Base-by-base conservation (phyloP, 1,140 invertebrate species). In the Sarcophaga bullata region DNA sequence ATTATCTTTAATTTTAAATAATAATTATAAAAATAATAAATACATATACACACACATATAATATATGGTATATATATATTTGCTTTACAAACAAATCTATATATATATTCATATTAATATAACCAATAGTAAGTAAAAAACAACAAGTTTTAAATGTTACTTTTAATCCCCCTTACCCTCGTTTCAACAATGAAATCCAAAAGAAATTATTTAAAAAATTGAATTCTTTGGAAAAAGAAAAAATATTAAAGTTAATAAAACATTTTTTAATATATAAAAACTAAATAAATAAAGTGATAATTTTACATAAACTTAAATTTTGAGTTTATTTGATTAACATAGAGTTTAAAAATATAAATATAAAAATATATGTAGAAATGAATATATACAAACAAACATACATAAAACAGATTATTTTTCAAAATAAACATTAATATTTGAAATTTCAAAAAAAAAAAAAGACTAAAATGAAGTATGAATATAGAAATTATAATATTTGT, bases 351-450 rank as follows among this genome's bases (percentile, higher is more conserved):
- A 58, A 58, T 1, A n/a, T 37, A 58, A 15, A 58, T 3, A 58
- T 25, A 68, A 10, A 68, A 25, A 62, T 62, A n/a, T 68, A 19
- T 68, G 17, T 8, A 68, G 0, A 58, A 68, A 68, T 19, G 25
- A 37, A 37, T 37, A 37, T 37, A 37, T 37, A 37, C 25, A 37
- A 37, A 37, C 4, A 37, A 2, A 37, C 25, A 37, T 37, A 37
- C 25, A 37, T 37, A 37, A 37, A 2, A 37, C 25, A 37, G 25
- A 2, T 2, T 37, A 37, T 54, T 54, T 11, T 54, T 54, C 9
- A 75, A 13, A 75, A 75, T 9, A 76, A 76, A 76, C 49, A 76
- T 48, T 48, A 48, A 76, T 76, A 76, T 76, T 76, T 48, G 8
- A 76, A 76, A 73, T 46, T 73, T 11, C 47, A 13, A 37, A 6